phyloP scores from a whole-genome alignment of 1,140 invertebrate genomes.

The Onthophagus taurus region DNA sequence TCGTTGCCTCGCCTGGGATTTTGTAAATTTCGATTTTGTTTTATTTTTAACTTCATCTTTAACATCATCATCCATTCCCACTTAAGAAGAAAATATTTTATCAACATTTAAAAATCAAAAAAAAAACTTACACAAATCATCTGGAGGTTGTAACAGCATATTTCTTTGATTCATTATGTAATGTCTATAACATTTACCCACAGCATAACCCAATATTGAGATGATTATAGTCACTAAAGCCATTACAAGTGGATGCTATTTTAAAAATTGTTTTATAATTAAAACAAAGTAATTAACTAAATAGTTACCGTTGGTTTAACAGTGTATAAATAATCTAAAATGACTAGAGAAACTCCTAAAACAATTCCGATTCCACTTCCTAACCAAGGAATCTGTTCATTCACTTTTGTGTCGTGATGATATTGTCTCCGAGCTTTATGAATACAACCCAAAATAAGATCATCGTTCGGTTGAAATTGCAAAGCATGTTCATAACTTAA shows the following conservation, averaged over 20 bases:
- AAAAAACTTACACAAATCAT: constrained; percentile 36
- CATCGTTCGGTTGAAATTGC: constrained; percentile 58
- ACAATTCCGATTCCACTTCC: constrained; percentile 64
- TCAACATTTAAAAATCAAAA: constrained; percentile 14
- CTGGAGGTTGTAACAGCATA: constrained; percentile 45
- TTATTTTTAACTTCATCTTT: constrained; percentile 33
- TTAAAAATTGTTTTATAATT: constrained; percentile 3
- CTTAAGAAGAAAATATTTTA: constrained; percentile 22
- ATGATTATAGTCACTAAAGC: constrained; percentile 47
- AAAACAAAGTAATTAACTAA: constrained; percentile 13
- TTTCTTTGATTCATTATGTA: constrained; percentile 45
- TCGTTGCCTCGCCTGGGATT: constrained; percentile 58
- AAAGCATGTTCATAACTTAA: constrained; percentile 61
- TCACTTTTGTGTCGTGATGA: not conserved
- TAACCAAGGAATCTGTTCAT: constrained; percentile 65
- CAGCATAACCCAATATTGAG: constrained; percentile 47
- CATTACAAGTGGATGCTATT: constrained; percentile 52
- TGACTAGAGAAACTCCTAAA: constrained; percentile 58
- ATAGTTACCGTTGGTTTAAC: constrained; percentile 56
- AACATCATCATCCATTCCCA: constrained; percentile 16
- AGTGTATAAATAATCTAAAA: constrained; percentile 58
- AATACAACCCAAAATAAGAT: too few relatives aligned
- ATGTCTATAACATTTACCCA: constrained; percentile 45
- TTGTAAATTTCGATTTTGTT: constrained; percentile 47
- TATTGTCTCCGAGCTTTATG: too few relatives aligned